Evolutionary conservation across 1,140 invertebrate genomes (phyloP).

Genomic region (Centruroides sculpturatus): DNA sequence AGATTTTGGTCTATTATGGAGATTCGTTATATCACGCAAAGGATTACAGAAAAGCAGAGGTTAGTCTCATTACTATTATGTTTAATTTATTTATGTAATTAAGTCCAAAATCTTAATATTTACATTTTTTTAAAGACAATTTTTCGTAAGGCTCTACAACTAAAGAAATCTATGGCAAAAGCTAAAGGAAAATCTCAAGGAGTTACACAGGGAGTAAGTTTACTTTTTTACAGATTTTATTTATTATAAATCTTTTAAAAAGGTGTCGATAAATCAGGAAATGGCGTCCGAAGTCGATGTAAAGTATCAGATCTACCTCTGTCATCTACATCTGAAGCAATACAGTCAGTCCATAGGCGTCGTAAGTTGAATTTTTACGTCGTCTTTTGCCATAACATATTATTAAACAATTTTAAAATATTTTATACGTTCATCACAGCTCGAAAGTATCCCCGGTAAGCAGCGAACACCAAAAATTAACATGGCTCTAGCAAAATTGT

Average conservation of each 20-base stretch:
- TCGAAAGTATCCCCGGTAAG: constrained; percentile 53
- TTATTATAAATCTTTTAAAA: constrained; percentile 10
- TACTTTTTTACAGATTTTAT: constrained; percentile 25
- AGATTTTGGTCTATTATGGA: constrained; percentile 47
- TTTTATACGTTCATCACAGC: constrained; percentile 16
- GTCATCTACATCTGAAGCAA: constrained; percentile 47
- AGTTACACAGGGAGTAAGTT: constrained; percentile 29
- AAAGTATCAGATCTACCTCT: constrained; percentile 58
- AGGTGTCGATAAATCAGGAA: constrained; percentile 1
- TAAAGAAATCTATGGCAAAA: constrained; percentile 50
- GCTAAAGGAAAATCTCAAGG: constrained; percentile 33
- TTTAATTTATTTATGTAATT: too few species aligned
- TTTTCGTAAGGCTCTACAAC: constrained; percentile 48
- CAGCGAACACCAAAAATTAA: constrained; percentile 51
- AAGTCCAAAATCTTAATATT: not conserved
- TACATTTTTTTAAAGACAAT: constrained; percentile 24
- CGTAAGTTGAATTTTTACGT: constrained; percentile 20
- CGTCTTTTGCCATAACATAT: not conserved
- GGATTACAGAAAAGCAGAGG: constrained; percentile 51
- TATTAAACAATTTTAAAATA: not conserved
- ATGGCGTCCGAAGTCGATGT: constrained; percentile 41
- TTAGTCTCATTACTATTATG: constrained; percentile 17
- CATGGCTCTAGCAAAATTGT: constrained; percentile 53
- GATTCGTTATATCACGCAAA: constrained; percentile 47
- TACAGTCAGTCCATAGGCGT: constrained; percentile 43